Conservation (phyloP, 2,113 vertebrate species). For the Melanostigma gelatinosum region DNA sequence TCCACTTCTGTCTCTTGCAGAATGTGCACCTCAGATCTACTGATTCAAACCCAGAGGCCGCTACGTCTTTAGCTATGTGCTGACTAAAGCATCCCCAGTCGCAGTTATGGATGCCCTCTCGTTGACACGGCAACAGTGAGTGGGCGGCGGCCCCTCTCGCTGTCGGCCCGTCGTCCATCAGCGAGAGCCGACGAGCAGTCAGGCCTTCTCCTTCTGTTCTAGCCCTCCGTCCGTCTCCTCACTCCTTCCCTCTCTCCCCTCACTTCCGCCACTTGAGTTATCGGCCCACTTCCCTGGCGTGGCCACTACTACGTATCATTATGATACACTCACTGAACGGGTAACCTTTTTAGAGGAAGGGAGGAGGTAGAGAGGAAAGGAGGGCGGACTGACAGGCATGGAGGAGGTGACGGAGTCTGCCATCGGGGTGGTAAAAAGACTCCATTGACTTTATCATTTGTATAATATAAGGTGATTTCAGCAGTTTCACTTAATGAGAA, state of each 20-base stretch:
- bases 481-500: conserved; percentile 82
- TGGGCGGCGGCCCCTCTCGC: conserved; percentile 42
- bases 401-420: conserved; percentile 59
- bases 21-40: conserved; percentile 34
- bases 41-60: conserved; percentile 41
- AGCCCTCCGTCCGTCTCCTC: not conserved
- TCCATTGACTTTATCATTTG: conserved; percentile 82
- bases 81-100: conserved; percentile 63
- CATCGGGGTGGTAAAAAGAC: conserved; percentile 65
- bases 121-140: conserved; percentile 57
- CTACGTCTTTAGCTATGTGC: conserved; percentile 51
- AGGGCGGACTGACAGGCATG: conserved; percentile 42
- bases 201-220: conserved; percentile 29
- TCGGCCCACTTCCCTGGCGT: conserved; percentile 42
- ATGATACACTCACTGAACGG: conserved; percentile 65
- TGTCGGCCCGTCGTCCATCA: conserved; percentile 52
- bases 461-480: conserved; percentile 79
- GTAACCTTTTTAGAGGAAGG: conserved; percentile 55
- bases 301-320: conserved; percentile 54
- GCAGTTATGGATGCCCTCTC: conserved; percentile 58
- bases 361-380: conserved; percentile 25
- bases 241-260: not conserved
- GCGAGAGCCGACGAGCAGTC: conserved; percentile 28
- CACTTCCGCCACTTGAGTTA: conserved; percentile 44
- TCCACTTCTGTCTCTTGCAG: conserved; percentile 15